A percentile compares a stretch with the other conserved stretches of the same genome.
phyloP scores from a whole-genome alignment of 2,797 vertebrate species.

The Brachymystax lenok region DNA sequence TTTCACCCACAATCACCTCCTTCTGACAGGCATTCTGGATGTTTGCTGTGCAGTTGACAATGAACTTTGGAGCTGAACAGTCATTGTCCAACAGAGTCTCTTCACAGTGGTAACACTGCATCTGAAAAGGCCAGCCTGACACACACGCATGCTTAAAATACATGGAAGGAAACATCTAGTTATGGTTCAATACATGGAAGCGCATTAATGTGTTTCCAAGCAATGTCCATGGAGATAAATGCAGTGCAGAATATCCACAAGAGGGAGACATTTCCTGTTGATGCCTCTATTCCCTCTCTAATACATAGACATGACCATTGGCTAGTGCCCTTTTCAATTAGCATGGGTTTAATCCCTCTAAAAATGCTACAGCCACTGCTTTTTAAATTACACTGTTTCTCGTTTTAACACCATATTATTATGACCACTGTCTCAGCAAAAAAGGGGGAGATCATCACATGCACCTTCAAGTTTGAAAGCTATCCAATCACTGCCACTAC shows the following conservation, averaged over 20 bases:
- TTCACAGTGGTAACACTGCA: constrained; percentile 60
- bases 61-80: constrained; percentile 47
- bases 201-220: not conserved
- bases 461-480: not conserved
- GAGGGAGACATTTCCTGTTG: constrained; percentile 11
- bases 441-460: not conserved
- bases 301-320: not conserved
- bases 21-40: constrained; percentile 55
- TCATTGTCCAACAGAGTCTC: constrained; percentile 46
- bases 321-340: not conserved
- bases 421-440: not conserved
- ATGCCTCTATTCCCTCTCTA: not conserved
- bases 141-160: constrained; percentile 9
- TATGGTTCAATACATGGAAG: not conserved
- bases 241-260: constrained; percentile 7
- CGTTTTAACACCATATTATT: not conserved
- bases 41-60: constrained; percentile 51
- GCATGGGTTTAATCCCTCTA: not conserved
- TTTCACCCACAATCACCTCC: constrained; percentile 46
- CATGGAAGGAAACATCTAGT: not conserved
- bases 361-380: not conserved
- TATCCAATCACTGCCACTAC: not conserved
- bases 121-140: constrained; percentile 53
- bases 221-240: not conserved
- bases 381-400: not conserved